These are phyloP conservation scores for Cyanoliseus patagonus DNA, from an alignment of 2,113 vertebrate genomes.

Conservation along the genomic window DNA sequence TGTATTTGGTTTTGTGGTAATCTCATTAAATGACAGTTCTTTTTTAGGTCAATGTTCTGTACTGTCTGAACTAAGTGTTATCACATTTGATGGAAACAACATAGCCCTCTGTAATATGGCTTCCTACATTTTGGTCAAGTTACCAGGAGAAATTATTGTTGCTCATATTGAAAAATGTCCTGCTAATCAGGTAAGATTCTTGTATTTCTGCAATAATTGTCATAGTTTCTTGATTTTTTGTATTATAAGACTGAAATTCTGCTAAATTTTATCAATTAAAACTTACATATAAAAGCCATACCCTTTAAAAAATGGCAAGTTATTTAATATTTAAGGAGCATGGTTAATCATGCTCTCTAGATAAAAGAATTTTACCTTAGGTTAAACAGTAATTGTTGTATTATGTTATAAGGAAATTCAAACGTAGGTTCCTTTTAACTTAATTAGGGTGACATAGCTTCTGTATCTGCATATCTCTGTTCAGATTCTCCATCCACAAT, in stretches of 20 bases:
- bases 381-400: neutral
- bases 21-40: constrained; percentile 36
- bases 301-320: neutral
- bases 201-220: neutral
- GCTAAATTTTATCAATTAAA: neutral
- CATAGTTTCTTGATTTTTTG: neutral
- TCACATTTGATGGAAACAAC: constrained; percentile 97
- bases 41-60: constrained; percentile 91
- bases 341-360: neutral
- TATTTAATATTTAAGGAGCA: neutral
- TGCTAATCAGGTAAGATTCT: constrained; percentile 84
- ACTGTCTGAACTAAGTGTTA: constrained; percentile 92
- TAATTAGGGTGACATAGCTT: neutral
- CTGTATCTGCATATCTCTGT: neutral
- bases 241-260: neutral
- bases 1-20: neutral
- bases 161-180: constrained; percentile 95
- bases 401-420: neutral
- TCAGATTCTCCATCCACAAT: neutral
- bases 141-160: constrained; percentile 89
- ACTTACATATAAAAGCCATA: neutral
- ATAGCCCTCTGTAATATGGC: constrained; percentile 92
- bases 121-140: constrained; percentile 90
- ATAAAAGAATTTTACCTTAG: neutral
- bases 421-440: neutral